Percentiles rank a stretch among this genome's conserved stretches.
Evolutionary conservation across 2,113 vertebrate species (phyloP).

Genomic region (Microcebus jonahi): DNA sequence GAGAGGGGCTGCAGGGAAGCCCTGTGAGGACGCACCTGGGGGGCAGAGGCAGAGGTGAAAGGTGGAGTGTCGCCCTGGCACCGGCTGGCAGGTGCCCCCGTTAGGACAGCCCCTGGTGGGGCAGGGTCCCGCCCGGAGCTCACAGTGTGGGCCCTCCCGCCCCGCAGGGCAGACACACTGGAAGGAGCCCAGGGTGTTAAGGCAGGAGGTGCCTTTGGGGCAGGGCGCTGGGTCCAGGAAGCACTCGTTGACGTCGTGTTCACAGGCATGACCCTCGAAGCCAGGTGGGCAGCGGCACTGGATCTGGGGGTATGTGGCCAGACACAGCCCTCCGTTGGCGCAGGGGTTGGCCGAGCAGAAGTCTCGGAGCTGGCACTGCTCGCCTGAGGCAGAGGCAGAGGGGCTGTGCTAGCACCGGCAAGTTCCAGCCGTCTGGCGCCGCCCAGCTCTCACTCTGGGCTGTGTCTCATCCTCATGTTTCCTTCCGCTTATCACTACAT

Average conservation of each 20-base stretch:
- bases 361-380: constrained; percentile 78
- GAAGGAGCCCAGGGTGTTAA: constrained; percentile 80
- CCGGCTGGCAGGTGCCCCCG: constrained; percentile 75
- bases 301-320: constrained; percentile 81
- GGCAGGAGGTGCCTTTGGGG: constrained; percentile 73
- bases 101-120: constrained; percentile 58
- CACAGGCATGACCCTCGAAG: constrained; percentile 79
- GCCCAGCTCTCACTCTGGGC: too few relatives aligned
- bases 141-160: constrained; percentile 63
- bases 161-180: constrained; percentile 74
- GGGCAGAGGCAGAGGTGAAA: constrained; percentile 80
- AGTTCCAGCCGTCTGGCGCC: too few relatives aligned
- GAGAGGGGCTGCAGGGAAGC: neutral
- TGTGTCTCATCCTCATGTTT: fast-evolving
- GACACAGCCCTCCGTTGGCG: constrained; percentile 77
- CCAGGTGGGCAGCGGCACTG: constrained; percentile 79
- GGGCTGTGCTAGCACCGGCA: fast-evolving
- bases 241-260: constrained; percentile 81
- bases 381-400: constrained; percentile 65
- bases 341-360: constrained; percentile 83
- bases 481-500: neutral
- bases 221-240: constrained; percentile 69
- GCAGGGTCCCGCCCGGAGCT: constrained; percentile 73
- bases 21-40: constrained; percentile 59
- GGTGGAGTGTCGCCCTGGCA: neutral